Base-by-base conservation (phyloP, 1,140 invertebrate genomes). In the Antheraea mylitta region DNA sequence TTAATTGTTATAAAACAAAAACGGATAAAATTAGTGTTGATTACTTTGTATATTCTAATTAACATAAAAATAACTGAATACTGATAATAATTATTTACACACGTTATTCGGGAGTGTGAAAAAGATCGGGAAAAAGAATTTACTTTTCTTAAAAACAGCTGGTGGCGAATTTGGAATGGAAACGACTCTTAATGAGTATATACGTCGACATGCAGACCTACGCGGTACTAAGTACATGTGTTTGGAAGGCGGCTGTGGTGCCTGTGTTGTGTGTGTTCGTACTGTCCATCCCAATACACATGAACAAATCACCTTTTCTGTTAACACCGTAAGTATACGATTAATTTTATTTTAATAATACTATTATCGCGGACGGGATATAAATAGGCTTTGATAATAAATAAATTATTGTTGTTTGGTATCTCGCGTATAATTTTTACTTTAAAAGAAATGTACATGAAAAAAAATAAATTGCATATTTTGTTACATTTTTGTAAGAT, bases 161-260 rank as follows among this genome's bases (percentile, higher is more conserved):
- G 77, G 83, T 5, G 67, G 78, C n/a, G 79, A 91, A 13, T 73
- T 93, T 10, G 74, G 83, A n/a, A 78, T 85, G 10, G 84, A 89
- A 18, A 94, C 92, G 18, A 87, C 94, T 0, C 81, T 96, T 7
- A 95, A 96, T 67, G 92, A 93, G 10, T 96, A 94, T 70, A 94
- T 96, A 30, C 92, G 96, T 1, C 92, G 95, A 19, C 78, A 94
- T 81, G 94, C 94, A 1, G 92, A 95, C 53, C 89, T 96, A 0
- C 95, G 93, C 58, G 96, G 96, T 19, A 97, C 96, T 2, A 97
- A 97, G 84, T 93, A 92, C 45, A 96, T 96, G 95, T 98, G 97
- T 79, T 87, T 92, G 19, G 96, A 98, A 87, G 97, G 96, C 59
- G 96, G 96, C 8, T 98, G 97, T 80, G 97, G 97, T 0, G 93